Evolutionary conservation across 2,797 vertebrate genomes (phyloP).

Genomic region (Rhinoraja longicauda): DNA sequence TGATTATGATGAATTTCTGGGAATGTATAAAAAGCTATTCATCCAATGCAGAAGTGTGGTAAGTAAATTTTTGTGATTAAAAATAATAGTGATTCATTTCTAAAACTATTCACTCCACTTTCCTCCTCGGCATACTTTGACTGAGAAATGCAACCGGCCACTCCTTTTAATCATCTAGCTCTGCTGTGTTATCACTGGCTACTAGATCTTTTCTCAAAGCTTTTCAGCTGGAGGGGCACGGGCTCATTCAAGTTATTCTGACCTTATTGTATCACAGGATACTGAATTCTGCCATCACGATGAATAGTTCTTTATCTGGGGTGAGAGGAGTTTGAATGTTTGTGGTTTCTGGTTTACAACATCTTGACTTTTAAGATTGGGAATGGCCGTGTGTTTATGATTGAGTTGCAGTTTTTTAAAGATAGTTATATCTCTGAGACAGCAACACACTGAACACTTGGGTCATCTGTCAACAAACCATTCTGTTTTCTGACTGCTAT

Average conservation of each 20-base stretch:
- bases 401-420: not conserved
- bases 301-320: not conserved
- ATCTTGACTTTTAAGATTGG: not conserved
- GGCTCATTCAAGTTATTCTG: not conserved
- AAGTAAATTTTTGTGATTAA: constrained; percentile 43
- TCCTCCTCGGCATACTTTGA: not conserved
- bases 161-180: not conserved
- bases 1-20: constrained; percentile 57
- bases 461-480: not conserved
- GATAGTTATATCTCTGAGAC: not conserved
- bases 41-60: constrained; percentile 61
- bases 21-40: constrained; percentile 55
- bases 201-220: not conserved
- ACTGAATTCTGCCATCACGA: not conserved
- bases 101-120: not conserved
- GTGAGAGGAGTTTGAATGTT: not conserved
- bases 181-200: not conserved
- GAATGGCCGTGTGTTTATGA: not conserved
- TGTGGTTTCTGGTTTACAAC: not conserved
- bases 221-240: not conserved
- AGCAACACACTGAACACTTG: not conserved
- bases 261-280: not conserved
- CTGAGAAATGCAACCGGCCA: not conserved
- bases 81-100: not conserved
- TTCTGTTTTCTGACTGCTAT: not conserved